Base-by-base conservation (phyloP, 1,140 invertebrate genomes). In the Zaprionus capensis region DNA sequence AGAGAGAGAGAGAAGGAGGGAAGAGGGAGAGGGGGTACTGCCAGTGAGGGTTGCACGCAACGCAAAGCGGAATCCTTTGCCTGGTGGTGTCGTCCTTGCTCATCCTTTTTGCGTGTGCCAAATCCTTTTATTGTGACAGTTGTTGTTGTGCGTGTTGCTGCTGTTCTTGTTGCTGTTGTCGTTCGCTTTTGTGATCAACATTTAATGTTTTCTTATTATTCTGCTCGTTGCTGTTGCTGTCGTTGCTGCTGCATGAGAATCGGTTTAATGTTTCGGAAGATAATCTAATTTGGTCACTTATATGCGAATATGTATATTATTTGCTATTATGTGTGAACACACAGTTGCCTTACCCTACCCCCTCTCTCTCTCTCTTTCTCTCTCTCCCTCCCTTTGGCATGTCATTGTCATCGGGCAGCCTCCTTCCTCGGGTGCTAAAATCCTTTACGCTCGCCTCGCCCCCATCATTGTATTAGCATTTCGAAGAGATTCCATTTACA, bases 231-330 rank as follows among this genome's bases (percentile, higher is more conserved):
- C 56, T 74, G 71, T 49, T 65, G 53, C 51, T 55, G 57, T 22
- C 62, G 77, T 70, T 80, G 73, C 28, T 73, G 80, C 63, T 53
- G 65, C 49, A 76, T 34, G 65, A 81, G 77, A 92, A 92, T 91
- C 86, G 86, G 91, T 92, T 92, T 82, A 92, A 92, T 92, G 91
- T 92, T 80, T 72, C 78, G 91, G 91, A 92, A 92, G 91, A 91
- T 92, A 92, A 92, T 92, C 91, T 92, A 92, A 92, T 92, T 92
- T 92, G 91, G 91, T 92, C 91, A 92, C 91, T 92, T 91, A 92
- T 92, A 92, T 92, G 91, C 91, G 91, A 91, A 91, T 90, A 83
- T 86, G 87, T 91, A 91, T 91, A 91, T 91, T 80, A 91, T 91
- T 91, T 87, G 83, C 71, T 71, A 83, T 91, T 87, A 81, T 85